These are phyloP conservation scores for Glaucopsyche alexis DNA, from an alignment of 2,888 invertebrate species.

Conservation along the genomic window DNA sequence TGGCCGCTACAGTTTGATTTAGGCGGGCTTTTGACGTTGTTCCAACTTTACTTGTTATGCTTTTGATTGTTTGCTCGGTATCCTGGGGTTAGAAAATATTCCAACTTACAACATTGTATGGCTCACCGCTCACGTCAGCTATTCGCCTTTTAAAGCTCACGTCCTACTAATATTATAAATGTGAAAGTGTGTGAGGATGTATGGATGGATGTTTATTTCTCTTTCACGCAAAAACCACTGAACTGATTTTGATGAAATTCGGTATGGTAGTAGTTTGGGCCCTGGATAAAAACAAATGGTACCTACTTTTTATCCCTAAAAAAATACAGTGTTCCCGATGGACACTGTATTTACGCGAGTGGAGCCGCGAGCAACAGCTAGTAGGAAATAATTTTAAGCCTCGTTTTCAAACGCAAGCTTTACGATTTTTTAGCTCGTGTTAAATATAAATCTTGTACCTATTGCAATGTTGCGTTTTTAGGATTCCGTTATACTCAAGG, in stretches of 20 bases:
- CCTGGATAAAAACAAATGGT: too few relatives aligned
- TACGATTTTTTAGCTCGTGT: background rate
- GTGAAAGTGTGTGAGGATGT: too few relatives aligned
- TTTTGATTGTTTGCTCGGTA: conserved; percentile 33
- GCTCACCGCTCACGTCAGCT: background rate
- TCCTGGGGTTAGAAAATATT: conserved; percentile 18
- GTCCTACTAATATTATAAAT: too few relatives aligned
- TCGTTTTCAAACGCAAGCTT: background rate
- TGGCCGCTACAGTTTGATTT: conserved; percentile 49
- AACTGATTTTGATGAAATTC: too few relatives aligned
- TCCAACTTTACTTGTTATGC: conserved; percentile 38
- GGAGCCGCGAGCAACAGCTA: too few relatives aligned
- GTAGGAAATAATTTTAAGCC: background rate
- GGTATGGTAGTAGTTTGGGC: too few relatives aligned
- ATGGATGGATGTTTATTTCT: too few relatives aligned
- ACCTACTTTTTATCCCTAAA: too few relatives aligned
- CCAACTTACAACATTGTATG: background rate
- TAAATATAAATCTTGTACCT: background rate
- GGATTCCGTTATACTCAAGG: too few relatives aligned
- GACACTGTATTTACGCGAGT: too few relatives aligned
- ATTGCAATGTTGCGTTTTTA: background rate
- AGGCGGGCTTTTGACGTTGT: conserved; percentile 43
- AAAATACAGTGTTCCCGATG: too few relatives aligned
- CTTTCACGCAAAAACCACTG: too few relatives aligned
- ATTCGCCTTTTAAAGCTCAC: background rate